Conservation (phyloP, 92 coral and sea anemone species). For the Blastomussa wellsi region DNA sequence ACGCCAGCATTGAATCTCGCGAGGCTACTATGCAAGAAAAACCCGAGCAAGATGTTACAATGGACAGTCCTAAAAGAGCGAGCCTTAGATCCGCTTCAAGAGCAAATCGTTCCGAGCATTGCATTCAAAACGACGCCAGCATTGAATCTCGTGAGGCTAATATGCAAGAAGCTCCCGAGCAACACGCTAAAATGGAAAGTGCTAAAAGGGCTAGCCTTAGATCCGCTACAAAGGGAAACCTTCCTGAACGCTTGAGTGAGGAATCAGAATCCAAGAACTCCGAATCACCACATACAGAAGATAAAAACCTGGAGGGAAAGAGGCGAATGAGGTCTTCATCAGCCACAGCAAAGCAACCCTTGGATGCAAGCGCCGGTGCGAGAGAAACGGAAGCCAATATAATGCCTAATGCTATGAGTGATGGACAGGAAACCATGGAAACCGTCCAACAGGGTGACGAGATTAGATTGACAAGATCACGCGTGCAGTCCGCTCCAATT, state of each 20-base stretch:
- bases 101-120: not conserved
- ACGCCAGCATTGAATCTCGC: too few species aligned
- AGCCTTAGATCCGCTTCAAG: not conserved
- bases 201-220: not conserved
- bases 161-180: not conserved
- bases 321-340: not conserved
- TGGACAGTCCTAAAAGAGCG: too few species aligned
- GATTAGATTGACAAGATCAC: conserved; percentile 1
- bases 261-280: not conserved
- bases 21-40: too few species aligned
- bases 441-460: not conserved
- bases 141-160: not conserved
- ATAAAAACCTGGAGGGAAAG: not conserved
- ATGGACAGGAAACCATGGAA: not conserved
- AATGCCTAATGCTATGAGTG: not conserved
- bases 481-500: not conserved
- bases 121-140: not conserved
- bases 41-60: too few species aligned
- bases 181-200: not conserved
- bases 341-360: not conserved
- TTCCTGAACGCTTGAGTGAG: not conserved
- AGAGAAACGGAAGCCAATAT: not conserved
- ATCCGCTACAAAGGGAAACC: conserved; percentile 5
- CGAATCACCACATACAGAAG: not conserved
- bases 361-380: not conserved